Evolutionary conservation across 2,113 vertebrate genomes (phyloP).

Genomic region (Melozone crissalis): DNA sequence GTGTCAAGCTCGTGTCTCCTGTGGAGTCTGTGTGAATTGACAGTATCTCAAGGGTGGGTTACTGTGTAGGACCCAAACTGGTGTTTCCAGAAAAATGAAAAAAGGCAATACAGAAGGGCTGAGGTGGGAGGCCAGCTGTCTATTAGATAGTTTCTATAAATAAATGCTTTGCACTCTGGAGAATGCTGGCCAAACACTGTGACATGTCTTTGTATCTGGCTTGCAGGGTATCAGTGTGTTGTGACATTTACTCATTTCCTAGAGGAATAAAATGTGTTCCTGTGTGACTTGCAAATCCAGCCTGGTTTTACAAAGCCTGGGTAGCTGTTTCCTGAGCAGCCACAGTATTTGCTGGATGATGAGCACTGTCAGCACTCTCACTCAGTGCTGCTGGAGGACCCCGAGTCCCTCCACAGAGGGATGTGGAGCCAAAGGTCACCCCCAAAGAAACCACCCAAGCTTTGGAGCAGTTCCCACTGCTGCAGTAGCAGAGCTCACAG

Average conservation of each 20-base stretch:
- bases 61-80: background rate
- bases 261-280: background rate
- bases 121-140: background rate
- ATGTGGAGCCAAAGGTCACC: accelerated
- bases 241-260: background rate
- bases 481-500: background rate
- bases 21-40: background rate
- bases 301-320: background rate
- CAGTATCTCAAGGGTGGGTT: background rate
- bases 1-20: background rate
- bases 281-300: background rate
- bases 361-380: background rate
- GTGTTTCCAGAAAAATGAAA: background rate
- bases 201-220: background rate
- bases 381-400: background rate
- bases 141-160: background rate
- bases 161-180: background rate
- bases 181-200: background rate
- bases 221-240: background rate
- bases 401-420: background rate
- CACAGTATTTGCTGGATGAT: background rate
- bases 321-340: background rate
- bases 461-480: background rate
- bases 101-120: background rate
- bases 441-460: background rate